These are phyloP conservation scores for Junonia oenone DNA, from an alignment of 2,888 invertebrate species.

Conservation along the genomic window DNA sequence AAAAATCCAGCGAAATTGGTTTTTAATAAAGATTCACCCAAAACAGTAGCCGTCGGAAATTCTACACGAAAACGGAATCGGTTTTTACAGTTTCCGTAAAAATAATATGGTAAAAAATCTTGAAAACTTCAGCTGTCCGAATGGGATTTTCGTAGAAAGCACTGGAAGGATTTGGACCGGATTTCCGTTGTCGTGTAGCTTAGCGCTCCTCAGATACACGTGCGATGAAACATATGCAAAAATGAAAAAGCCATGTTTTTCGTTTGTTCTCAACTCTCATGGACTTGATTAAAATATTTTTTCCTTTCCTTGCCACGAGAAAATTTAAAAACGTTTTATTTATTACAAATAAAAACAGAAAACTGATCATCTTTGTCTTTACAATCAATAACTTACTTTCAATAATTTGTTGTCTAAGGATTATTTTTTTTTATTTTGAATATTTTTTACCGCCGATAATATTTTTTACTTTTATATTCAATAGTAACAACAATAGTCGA, in stretches of 20 bases:
- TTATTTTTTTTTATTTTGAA: neutral
- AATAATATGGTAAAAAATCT: neutral
- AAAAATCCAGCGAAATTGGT: too few species aligned
- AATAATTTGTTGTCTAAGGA: too few species aligned
- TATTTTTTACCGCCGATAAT: neutral
- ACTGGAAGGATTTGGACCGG: neutral
- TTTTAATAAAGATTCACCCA: too few species aligned
- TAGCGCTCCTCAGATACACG: neutral
- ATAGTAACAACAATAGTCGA: neutral
- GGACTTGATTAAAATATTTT: neutral
- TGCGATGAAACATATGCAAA: constrained; percentile 1
- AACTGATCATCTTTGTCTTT: too few species aligned
- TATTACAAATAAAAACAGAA: too few species aligned
- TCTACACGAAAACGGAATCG: neutral
- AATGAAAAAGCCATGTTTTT: neutral
- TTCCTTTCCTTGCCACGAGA: too few species aligned
- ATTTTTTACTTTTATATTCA: neutral
- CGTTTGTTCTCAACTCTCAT: neutral
- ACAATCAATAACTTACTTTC: too few species aligned
- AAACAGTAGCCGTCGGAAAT: too few species aligned
- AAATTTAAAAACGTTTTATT: too few species aligned
- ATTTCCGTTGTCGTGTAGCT: neutral
- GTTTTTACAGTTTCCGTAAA: neutral
- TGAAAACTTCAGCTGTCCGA: neutral
- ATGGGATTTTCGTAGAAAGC: constrained; percentile 1